Base-by-base conservation (phyloP, 2,888 invertebrate genomes). In the Agriopis leucophaearia region DNA sequence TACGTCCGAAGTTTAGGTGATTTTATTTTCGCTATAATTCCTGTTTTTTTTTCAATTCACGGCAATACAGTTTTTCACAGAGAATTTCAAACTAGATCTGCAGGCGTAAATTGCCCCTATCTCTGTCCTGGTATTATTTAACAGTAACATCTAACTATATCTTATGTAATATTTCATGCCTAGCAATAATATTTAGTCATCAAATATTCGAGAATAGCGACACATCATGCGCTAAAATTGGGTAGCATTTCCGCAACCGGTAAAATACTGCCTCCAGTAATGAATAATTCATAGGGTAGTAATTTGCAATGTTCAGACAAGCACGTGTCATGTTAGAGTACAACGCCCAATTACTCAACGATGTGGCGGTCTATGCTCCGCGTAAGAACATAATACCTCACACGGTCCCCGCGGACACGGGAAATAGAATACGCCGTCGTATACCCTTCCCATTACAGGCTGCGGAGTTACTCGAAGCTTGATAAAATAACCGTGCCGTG, bases 341-440 rank as follows among this genome's bases (percentile, higher is more conserved):
- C 68, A 73, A 77, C 71, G 71, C 75, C 73, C 75, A 80, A 80
- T 84, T 81, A 82, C 75, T 76, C 73, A 72, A 73, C 74, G 74
- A 75, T 75, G 76, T 71, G 71, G 73, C 66, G 73, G 75, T 67
- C 66, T 59, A 70, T 68, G 64, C 55, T 63, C 74, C 65, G 72
- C 71, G 68, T 75, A 73, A 72, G 73, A 72, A 75, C 72, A 74
- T 74, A 76, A 73, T 76, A 73, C 67, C 68, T 69, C 66, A 69
- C 73, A 61, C 71, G 72, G 69, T 74, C 75, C 66, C 66, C 56
- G 47, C 66, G 68, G 71, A 71, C 70, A 69, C 42, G 62, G 66
- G 68, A 71, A 74, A 72, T 70, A 69, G 73, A 77, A 47, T 74
- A 74, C 69, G 71, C 64, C 54, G 71, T 73, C 74, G 74, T 76